Evolutionary conservation across 2,888 invertebrate genomes (phyloP), one percentile per base, ranked within the genome.

Genomic region (Strigamia crassipes): DNA sequence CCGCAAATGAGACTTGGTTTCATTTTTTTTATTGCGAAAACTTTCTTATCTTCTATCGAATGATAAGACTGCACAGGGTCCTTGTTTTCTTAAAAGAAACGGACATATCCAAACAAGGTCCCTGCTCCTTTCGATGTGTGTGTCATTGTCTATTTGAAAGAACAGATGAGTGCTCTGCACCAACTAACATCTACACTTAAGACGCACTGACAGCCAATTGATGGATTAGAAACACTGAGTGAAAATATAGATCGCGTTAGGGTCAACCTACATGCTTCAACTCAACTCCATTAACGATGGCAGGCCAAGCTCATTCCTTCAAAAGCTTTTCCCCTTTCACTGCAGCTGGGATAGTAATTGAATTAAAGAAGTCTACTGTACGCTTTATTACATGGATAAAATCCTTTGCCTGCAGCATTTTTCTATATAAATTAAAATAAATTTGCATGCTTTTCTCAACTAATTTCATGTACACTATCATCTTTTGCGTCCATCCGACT

Each of bases 221-320:
- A 73, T 73, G 73, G 73, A 73, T 73, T 73, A 73, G 73, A 73
- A 73, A 73, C 73, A 73, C 80, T 80, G 80, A 46, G 80, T 51
- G 46, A 80, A 80, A 80, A 80, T 42, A 80, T 80, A 51, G 56
- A 51, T 51, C 31, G 46, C 21, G 56, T 80, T 80, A 73, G 73
- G 73, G 73, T 73, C 73, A 78, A 73, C 73, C 73, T 73, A 73
- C 73, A 73, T 73, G 73, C 73, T 31, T 73, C 73, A 73, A 73
- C 73, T 73, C 73, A 73, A 73, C 73, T 73, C 31, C 73, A 73
- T 73, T 73, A 73, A 73, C 73, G 73, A 73, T 73, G 73, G 73
- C 73, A 73, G 73, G 73, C 73, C 23, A 31, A 73, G 73, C 73
- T 73, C 73, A 73, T 73, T 73, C 73, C 73, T 27, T 73, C 73